Evolutionary conservation across 2,888 invertebrate species (phyloP), one percentile per base, ranked within the genome.

Genomic region (Thera obeliscata): DNA sequence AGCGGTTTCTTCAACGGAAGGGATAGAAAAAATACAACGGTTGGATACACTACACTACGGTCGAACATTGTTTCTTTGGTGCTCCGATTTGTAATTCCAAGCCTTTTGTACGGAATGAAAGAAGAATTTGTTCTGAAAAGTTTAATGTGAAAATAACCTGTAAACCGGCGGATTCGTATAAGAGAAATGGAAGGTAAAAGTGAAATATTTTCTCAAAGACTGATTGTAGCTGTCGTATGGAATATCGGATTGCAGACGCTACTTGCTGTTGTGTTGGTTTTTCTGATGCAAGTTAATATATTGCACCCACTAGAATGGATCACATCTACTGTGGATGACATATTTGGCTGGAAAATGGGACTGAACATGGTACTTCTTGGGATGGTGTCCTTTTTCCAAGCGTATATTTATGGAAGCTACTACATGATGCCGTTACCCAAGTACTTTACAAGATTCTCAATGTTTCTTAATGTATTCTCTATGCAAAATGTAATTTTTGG

Each of bases 361-460:
- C 82, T 96, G 0, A 96, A 95, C 75, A 94, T 96, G 56, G 85
- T 96, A 38, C 94, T 96, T 0, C 94, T 97, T 22, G 90, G 94
- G 9, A 82, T 93, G 38, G 94, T 96, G 1, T 95, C 96, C 8
- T 95, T 96, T 69, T 92, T 96, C 5, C 96, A 96, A 87, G 96
- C 96, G n/a, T 90, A 96, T 52, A 93, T 96, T 48, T 95, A 96
- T 79, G 96, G 96, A 56, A 96, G 96, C 80, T 95, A 95, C 73
- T 96, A 96, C 76, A 92, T 96, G 36, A 89, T 94, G 33, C 94
- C 94, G 59, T 88, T 94, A 49, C 92, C 94, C 0, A 96, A 95
- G 77, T 94, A 95, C 71, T 94, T 95, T 50, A 96, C 95, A 11
- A 94, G 97, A 77, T 96, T 96, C 77, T 94, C 94, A 2, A 95